These are phyloP conservation scores for Pyrrhosoma nymphula DNA, from an alignment of 2,888 invertebrate species.

Conservation along the genomic window DNA sequence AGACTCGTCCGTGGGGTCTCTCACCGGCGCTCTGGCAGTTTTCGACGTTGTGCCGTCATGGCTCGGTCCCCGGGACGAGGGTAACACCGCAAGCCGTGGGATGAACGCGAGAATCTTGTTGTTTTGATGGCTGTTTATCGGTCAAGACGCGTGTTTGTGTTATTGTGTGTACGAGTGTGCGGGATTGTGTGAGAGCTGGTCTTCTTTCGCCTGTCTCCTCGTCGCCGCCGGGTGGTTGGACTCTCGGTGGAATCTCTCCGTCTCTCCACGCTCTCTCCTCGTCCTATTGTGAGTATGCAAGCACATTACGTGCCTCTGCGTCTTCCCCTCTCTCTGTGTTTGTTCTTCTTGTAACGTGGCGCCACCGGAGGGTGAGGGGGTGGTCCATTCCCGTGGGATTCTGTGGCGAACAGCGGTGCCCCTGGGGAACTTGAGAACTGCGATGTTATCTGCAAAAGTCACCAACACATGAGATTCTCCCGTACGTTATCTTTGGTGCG, in stretches of 20 bases:
- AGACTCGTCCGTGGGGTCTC: background rate
- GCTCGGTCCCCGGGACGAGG: slow-evolving; percentile 46
- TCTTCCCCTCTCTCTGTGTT: too few species aligned
- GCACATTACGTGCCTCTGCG: background rate
- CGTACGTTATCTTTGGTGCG: background rate
- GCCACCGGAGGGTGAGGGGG: background rate
- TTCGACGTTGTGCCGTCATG: slow-evolving; percentile 62
- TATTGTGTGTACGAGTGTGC: background rate
- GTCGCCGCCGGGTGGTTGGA: background rate
- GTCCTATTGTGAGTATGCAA: background rate
- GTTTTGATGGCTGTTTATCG: background rate
- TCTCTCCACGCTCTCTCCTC: background rate
- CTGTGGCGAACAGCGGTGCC: background rate
- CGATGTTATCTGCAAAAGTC: background rate
- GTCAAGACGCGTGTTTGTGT: background rate
- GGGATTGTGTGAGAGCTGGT: background rate
- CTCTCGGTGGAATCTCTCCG: background rate
- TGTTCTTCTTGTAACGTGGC: background rate
- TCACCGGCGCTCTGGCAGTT: slow-evolving; percentile 49
- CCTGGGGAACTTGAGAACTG: background rate
- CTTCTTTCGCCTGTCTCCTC: background rate
- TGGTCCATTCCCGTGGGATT: background rate
- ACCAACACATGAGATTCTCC: background rate
- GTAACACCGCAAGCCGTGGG: slow-evolving; percentile 1
- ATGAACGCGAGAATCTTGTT: slow-evolving; percentile 4